These are phyloP conservation scores for Branchellion lobata DNA, from an alignment of 2,888 invertebrate species.

Conservation along the genomic window DNA sequence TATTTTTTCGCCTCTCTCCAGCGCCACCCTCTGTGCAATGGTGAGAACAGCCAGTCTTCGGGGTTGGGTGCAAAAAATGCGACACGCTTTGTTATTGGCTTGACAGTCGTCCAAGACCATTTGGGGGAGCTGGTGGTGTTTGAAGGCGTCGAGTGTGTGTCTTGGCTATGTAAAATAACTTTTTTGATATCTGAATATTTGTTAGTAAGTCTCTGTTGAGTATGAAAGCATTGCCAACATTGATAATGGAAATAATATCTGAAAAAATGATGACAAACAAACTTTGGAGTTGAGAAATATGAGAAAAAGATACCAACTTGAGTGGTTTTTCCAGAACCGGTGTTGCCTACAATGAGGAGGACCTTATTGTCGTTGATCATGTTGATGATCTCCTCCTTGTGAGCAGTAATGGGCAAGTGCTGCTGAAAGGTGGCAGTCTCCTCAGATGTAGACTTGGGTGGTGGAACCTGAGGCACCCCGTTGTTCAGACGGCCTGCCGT, in stretches of 20 bases:
- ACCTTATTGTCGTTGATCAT: conserved; percentile 71
- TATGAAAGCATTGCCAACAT: no score
- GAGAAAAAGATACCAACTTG: no score
- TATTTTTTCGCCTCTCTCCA: conserved; percentile 78
- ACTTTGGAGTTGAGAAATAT: no score
- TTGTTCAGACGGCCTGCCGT: conserved; percentile 71
- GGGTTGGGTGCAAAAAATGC: conserved; percentile 91
- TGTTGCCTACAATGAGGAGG: conserved; percentile 70
- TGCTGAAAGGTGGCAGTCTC: conserved; percentile 63
- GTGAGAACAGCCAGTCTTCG: conserved; percentile 84
- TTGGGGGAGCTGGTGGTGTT: conserved; percentile 77
- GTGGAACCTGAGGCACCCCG: conserved; percentile 71
- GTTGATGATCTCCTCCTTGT: conserved; percentile 71
- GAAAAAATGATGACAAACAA: no score
- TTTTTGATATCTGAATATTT: no score
- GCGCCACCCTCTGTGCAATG: conserved; percentile 84
- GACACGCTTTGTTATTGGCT: conserved; percentile 69
- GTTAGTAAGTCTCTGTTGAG: no score
- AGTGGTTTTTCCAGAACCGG: conserved; percentile 91
- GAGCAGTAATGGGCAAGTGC: conserved; percentile 72
- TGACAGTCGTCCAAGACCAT: conserved; percentile 78
- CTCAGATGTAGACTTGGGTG: conserved; percentile 61
- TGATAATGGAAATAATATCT: no score
- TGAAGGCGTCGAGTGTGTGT: no score
- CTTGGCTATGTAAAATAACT: no score